A percentile compares a stretch with the other conserved stretches of the same genome.
phyloP scores from a whole-genome alignment of 2,797 vertebrate species.

The Trematocara caparti region DNA sequence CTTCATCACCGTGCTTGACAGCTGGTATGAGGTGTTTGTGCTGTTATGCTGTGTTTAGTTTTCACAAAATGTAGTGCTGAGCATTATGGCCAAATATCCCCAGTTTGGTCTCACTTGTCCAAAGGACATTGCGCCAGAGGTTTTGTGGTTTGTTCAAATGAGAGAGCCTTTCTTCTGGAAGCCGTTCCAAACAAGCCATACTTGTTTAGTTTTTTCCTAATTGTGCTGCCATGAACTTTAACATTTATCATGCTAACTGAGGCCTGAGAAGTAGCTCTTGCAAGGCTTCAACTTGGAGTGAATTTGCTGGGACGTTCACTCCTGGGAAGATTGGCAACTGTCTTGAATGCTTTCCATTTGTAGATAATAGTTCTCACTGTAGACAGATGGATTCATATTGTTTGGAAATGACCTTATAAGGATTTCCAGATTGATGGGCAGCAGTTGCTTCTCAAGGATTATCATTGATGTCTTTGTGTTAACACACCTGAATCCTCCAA shows the following conservation, averaged over 20 bases:
- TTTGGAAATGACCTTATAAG: neutral
- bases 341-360: neutral
- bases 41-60: neutral
- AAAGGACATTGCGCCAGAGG: neutral
- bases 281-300: neutral
- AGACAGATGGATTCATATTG: neutral
- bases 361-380: neutral
- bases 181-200: neutral
- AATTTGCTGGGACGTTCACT: neutral
- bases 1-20: neutral
- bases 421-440: neutral
- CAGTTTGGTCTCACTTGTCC: neutral
- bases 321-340: neutral
- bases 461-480: neutral
- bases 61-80: neutral
- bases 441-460: neutral
- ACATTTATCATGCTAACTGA: neutral
- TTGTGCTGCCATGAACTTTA: neutral
- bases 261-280: neutral
- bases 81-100: neutral
- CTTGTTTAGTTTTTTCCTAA: neutral
- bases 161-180: neutral
- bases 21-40: neutral
- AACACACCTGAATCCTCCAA: neutral
- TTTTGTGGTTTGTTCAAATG: neutral